These are phyloP conservation scores for Eristalinus sepulchralis DNA, from an alignment of 2,888 invertebrate genomes.

Conservation along the genomic window DNA sequence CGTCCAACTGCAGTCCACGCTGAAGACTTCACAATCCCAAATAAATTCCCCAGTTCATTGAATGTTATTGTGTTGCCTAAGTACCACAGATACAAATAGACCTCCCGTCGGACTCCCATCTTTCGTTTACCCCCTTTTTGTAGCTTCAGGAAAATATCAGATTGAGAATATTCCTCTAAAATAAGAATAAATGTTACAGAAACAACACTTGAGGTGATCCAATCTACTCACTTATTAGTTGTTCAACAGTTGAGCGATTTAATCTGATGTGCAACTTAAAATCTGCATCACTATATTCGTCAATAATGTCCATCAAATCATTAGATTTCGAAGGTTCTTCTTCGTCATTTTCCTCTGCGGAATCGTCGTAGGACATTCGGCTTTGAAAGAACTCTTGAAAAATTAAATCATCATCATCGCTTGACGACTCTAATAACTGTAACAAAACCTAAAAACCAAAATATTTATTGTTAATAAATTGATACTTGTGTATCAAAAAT, in stretches of 20 bases:
- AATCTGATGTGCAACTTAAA: background rate
- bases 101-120: background rate
- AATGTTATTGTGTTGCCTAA: background rate
- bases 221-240: background rate
- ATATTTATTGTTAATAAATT: too few species aligned
- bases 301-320: background rate
- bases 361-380: background rate
- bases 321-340: too few species aligned
- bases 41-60: conserved; percentile 7
- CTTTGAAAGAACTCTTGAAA: too few species aligned
- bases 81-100: conserved; percentile 7
- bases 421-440: too few species aligned
- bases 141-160: background rate
- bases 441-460: too few species aligned
- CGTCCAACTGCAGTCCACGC: background rate
- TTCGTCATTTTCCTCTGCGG: background rate
- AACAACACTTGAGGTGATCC: too few species aligned
- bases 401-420: too few species aligned
- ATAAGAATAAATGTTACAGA: background rate
- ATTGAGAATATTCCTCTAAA: background rate
- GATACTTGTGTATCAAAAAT: too few species aligned
- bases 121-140: background rate
- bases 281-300: background rate
- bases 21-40: background rate
- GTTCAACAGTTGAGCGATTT: conserved; percentile 1